These are phyloP conservation scores for Chrysodeixis includens DNA, from an alignment of 2,888 invertebrate species.

Conservation along the genomic window DNA sequence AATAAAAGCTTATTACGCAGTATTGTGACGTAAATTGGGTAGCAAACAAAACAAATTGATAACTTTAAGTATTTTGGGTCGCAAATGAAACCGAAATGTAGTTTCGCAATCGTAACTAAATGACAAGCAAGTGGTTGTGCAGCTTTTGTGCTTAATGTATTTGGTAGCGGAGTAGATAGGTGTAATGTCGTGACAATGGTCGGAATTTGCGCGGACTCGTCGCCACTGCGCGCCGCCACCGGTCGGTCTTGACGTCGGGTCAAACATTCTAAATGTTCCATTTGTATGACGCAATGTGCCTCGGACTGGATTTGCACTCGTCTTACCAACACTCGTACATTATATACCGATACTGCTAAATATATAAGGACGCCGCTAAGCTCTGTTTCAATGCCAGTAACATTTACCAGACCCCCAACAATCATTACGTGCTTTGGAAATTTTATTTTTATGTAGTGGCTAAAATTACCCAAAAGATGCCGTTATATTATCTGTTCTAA, in stretches of 20 bases:
- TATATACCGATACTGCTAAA: conserved; percentile 49
- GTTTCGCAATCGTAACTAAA: conserved; percentile 67
- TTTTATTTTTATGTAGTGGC: not conserved
- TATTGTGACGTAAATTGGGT: conserved; percentile 35
- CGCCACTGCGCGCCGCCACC: conserved; percentile 60
- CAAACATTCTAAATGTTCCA: conserved; percentile 85
- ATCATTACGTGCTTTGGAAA: not conserved
- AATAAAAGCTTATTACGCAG: conserved; percentile 41
- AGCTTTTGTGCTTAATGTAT: conserved; percentile 62
- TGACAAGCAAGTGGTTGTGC: conserved; percentile 66
- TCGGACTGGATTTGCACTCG: conserved; percentile 84
- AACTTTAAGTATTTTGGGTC: conserved; percentile 47
- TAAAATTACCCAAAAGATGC: too few species aligned
- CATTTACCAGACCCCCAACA: not conserved
- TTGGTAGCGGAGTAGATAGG: conserved; percentile 62
- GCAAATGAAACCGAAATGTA: conserved; percentile 54
- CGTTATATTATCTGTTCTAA: too few species aligned
- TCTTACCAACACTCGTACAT: conserved; percentile 75
- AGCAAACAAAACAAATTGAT: conserved; percentile 48
- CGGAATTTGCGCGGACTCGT: conserved; percentile 71
- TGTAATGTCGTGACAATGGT: conserved; percentile 80
- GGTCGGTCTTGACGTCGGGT: conserved; percentile 73
- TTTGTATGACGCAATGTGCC: conserved; percentile 83
- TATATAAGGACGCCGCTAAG: conserved; percentile 42
- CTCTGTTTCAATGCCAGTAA: conserved; percentile 16